Percentiles rank a stretch among this genome's conserved stretches.
Conservation (phyloP, 2,888 invertebrate species). For the Thera obeliscata region DNA sequence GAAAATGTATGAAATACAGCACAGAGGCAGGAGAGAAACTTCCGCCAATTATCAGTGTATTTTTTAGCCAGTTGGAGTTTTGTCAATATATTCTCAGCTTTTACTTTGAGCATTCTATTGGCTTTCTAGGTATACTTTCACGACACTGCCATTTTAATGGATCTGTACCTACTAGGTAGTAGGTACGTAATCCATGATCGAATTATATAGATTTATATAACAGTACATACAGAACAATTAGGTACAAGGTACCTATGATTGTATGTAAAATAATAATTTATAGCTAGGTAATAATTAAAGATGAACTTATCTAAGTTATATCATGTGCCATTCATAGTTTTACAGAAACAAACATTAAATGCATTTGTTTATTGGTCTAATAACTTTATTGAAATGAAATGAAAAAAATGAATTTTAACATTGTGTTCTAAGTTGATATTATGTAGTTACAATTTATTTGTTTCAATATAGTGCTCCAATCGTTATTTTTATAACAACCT, state of each 20-base stretch:
- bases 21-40: background rate
- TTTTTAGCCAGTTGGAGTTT: background rate
- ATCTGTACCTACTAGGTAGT: background rate
- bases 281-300: slow-evolving; percentile 28
- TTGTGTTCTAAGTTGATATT: background rate
- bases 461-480: background rate
- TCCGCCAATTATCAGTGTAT: background rate
- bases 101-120: slow-evolving; percentile 10
- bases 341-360: slow-evolving; percentile 35
- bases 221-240: slow-evolving; percentile 7
- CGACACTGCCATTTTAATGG: slow-evolving; percentile 26
- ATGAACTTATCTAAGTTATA: slow-evolving; percentile 23
- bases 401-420: too few species aligned
- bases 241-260: slow-evolving; percentile 7
- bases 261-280: slow-evolving; percentile 32
- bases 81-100: background rate
- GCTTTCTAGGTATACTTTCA: slow-evolving; percentile 10
- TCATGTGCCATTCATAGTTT: slow-evolving; percentile 24
- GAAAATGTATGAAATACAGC: background rate
- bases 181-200: background rate
- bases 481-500: background rate
- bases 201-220: slow-evolving; percentile 3
- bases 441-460: background rate
- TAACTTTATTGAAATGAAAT: background rate
- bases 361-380: slow-evolving; percentile 16